These are phyloP conservation scores for Crotalus helleri DNA, from an alignment of 2,113 vertebrate species.

Conservation along the genomic window DNA sequence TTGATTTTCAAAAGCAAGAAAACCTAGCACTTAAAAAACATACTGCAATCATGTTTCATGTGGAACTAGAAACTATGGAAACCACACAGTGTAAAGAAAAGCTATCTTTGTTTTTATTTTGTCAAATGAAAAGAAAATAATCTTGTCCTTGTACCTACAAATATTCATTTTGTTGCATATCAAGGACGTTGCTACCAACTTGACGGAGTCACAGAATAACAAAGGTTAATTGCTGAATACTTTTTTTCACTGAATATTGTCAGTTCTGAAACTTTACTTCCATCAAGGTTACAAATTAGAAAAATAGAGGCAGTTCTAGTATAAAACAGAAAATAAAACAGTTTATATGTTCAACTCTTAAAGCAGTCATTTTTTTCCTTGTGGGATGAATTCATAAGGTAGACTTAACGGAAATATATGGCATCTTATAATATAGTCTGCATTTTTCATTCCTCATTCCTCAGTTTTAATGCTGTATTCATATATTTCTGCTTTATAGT, in stretches of 20 bases:
- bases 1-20: neutral
- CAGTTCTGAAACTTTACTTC: neutral
- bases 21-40: neutral
- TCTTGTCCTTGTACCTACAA: neutral
- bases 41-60: constrained; percentile 13
- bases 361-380: neutral
- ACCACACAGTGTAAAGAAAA: neutral
- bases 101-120: neutral
- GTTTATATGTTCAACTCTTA: neutral
- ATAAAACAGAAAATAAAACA: neutral
- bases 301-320: neutral
- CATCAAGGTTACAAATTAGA: neutral
- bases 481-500: neutral
- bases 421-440: neutral
- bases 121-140: constrained; percentile 5
- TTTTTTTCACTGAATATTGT: neutral
- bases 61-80: constrained; percentile 22
- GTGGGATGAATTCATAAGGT: neutral
- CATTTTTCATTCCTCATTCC: neutral
- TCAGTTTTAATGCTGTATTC: too few relatives aligned
- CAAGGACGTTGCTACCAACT: neutral
- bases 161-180: neutral
- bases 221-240: constrained; percentile 1
- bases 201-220: neutral
- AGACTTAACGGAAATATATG: neutral